Conservation (phyloP, 2,888 invertebrate species). For the Agelastica alni region DNA sequence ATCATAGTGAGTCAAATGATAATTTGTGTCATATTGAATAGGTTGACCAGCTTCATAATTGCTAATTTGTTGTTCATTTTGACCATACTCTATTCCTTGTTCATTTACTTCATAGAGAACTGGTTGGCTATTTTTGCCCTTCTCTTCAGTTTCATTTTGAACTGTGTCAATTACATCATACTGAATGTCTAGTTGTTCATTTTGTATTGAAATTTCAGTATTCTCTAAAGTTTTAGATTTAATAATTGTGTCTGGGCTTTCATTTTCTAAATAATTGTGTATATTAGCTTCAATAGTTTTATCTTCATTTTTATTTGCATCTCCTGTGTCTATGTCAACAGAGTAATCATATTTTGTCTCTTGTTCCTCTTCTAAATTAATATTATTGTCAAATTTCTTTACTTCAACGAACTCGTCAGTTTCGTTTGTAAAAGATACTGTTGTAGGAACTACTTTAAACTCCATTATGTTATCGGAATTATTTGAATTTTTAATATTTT, state of each 20-base stretch:
- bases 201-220: background rate
- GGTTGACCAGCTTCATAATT: slow-evolving; percentile 35
- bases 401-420: slow-evolving; percentile 15
- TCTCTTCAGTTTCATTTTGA: slow-evolving; percentile 28
- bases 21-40: slow-evolving; percentile 34
- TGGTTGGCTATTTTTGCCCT: slow-evolving; percentile 26
- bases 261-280: slow-evolving; percentile 26
- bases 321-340: no score
- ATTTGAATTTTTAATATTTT: background rate
- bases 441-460: no score
- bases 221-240: background rate
- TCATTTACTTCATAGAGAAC: no score
- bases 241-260: background rate
- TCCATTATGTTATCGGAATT: no score
- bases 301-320: background rate
- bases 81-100: slow-evolving; percentile 10
- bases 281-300: slow-evolving; percentile 7
- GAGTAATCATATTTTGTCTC: background rate
- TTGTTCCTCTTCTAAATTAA: background rate
- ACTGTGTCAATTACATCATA: background rate
- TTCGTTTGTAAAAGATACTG: slow-evolving; percentile 3
- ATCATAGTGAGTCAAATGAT: slow-evolving; percentile 31
- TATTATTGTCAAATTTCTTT: background rate
- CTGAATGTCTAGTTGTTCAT: background rate
- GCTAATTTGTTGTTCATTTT: slow-evolving; percentile 32